Evolutionary conservation across 1,140 invertebrate species (phyloP).

Genomic region (Mylabris phalerata): DNA sequence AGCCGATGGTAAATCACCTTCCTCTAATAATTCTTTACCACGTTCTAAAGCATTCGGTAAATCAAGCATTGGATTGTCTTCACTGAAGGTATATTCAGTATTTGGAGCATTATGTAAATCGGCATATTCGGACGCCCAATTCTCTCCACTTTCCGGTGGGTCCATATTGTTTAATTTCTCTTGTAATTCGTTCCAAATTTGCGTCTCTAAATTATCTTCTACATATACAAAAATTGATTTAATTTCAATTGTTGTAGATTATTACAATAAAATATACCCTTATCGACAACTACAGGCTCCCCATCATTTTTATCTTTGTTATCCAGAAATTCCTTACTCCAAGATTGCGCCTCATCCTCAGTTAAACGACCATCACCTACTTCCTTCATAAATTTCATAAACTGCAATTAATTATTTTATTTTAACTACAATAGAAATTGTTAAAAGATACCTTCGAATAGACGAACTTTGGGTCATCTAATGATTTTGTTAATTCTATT

Average conservation of each 20-base stretch:
- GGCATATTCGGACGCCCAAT: constrained; percentile 59
- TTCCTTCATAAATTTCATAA: constrained; percentile 80
- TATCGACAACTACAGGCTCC: not conserved
- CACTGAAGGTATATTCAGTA: constrained; percentile 75
- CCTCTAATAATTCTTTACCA: constrained; percentile 72
- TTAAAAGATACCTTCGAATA: constrained; percentile 54
- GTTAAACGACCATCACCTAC: constrained; percentile 55
- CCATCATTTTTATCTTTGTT: constrained; percentile 17
- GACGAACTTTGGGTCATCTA: constrained; percentile 61
- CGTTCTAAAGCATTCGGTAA: constrained; percentile 77
- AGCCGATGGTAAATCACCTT: constrained; percentile 89
- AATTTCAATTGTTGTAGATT: too few species aligned
- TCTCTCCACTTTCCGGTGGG: constrained; percentile 48
- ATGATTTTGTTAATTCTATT: constrained; percentile 47
- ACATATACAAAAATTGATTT: too few species aligned
- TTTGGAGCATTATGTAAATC: constrained; percentile 57
- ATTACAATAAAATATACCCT: not conserved
- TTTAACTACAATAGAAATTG: not conserved
- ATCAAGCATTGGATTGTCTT: constrained; percentile 81
- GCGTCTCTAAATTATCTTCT: constrained; percentile 48
- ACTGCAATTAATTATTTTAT: constrained; percentile 45
- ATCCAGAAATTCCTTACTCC: constrained; percentile 49
- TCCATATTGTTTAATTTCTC: constrained; percentile 68
- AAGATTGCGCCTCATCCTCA: constrained; percentile 44
- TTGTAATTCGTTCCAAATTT: constrained; percentile 71